phyloP scores from a whole-genome alignment of 2,113 vertebrate species.

The Percina caprodes region DNA sequence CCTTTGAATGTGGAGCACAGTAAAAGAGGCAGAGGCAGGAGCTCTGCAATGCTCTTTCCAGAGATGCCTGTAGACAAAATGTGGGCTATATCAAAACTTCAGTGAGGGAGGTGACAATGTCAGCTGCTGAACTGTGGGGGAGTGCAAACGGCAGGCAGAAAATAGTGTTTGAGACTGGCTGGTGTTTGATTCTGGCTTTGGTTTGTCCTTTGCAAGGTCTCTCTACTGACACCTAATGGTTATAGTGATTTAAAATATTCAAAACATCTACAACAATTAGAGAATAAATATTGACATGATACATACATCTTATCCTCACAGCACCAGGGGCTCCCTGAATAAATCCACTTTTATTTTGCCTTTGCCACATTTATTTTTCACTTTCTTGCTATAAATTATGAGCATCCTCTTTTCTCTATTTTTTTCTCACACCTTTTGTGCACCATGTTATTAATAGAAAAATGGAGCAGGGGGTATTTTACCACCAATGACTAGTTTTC shows the following conservation, averaged over 20 bases:
- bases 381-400: conserved; percentile 42
- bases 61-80: conserved; percentile 73
- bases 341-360: conserved; percentile 26
- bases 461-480: not conserved
- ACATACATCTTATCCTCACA: conserved; percentile 33
- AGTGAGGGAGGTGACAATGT: conserved; percentile 73
- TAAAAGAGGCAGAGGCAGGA: conserved; percentile 57
- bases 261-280: conserved; percentile 35
- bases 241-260: conserved; percentile 47
- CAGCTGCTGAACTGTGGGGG: conserved; percentile 62
- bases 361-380: not conserved
- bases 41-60: conserved; percentile 47
- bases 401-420: conserved; percentile 5
- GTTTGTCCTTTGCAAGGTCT: conserved; percentile 48
- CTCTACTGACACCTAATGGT: conserved; percentile 79
- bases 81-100: conserved; percentile 67
- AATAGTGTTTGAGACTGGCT: conserved; percentile 44
- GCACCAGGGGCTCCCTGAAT: conserved; percentile 18
- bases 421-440: conserved; percentile 23
- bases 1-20: conserved; percentile 60
- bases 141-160: conserved; percentile 58
- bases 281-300: conserved; percentile 25
- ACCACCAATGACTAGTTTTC: not conserved
- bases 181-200: conserved; percentile 12
- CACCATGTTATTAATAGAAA: conserved; percentile 31